A percentile compares a stretch with the other conserved stretches of the same genome.
phyloP scores from a whole-genome alignment of 2,888 invertebrate genomes.

The Anodontia alba region DNA sequence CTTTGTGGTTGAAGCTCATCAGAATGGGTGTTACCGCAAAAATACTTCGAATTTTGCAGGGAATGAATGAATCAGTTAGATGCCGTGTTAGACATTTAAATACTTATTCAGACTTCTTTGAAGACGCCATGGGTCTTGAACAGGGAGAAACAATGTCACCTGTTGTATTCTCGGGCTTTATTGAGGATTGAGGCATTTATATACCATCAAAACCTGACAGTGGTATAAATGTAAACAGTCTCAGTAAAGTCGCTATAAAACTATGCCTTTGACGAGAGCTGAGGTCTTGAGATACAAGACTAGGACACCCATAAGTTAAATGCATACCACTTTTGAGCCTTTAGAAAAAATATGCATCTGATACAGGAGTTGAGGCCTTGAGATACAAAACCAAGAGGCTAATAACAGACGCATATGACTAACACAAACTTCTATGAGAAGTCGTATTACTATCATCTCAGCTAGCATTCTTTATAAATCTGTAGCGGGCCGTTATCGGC shows the following conservation, averaged over 20 bases:
- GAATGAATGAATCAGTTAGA: background rate
- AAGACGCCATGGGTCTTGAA: background rate
- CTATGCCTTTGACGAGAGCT: too few relatives aligned
- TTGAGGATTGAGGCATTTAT: background rate
- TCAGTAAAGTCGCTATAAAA: background rate
- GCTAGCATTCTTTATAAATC: too few relatives aligned
- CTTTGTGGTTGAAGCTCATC: background rate
- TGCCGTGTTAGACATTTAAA: background rate
- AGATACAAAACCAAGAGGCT: too few relatives aligned
- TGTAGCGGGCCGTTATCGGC: too few relatives aligned
- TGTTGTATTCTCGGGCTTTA: background rate
- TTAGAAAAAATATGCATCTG: too few relatives aligned
- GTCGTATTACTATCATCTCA: too few relatives aligned
- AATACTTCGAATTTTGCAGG: background rate
- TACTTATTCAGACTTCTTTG: background rate
- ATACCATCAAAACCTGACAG: background rate
- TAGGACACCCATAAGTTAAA: too few relatives aligned
- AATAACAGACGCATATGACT: too few relatives aligned
- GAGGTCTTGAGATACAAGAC: too few relatives aligned
- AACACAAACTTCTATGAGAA: too few relatives aligned
- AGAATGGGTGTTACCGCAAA: background rate
- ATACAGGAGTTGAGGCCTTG: too few relatives aligned
- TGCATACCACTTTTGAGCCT: too few relatives aligned
- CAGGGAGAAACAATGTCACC: constrained; percentile 6
- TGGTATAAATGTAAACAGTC: background rate